These are phyloP conservation scores for Takifugu bimaculatus DNA, from an alignment of 2,113 vertebrate genomes.

Conservation along the genomic window DNA sequence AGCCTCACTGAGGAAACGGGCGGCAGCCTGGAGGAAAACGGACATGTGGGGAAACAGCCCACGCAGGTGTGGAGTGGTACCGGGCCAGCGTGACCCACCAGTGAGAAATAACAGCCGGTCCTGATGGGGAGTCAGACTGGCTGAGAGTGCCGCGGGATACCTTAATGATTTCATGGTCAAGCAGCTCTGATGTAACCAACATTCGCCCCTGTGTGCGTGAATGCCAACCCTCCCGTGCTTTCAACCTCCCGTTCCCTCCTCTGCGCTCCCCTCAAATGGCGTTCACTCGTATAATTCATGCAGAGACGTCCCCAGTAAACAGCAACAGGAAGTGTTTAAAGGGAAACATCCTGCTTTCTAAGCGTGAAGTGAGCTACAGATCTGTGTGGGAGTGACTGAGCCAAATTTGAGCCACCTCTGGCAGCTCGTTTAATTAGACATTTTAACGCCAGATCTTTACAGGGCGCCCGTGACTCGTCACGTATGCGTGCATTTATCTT, in stretches of 20 bases:
- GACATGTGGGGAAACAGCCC: no score
- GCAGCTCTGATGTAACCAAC: conserved; percentile 41
- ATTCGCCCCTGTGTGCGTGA: conserved; percentile 21
- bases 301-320: conserved; percentile 46
- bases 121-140: no score
- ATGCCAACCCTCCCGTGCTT: conserved; percentile 27
- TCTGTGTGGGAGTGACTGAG: conserved; percentile 41
- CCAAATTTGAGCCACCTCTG: conserved; percentile 5
- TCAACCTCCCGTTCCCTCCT: conserved; percentile 33
- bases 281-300: conserved; percentile 52
- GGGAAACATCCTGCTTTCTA: conserved; percentile 57
- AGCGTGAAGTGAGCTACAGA: conserved; percentile 42
- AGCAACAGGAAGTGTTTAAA: conserved; percentile 57
- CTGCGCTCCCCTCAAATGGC: conserved; percentile 53
- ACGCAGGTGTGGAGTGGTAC: no score
- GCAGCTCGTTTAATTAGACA: conserved; percentile 13
- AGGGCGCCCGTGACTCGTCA: conserved; percentile 31
- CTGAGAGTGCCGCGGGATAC: no score
- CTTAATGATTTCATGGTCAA: not conserved
- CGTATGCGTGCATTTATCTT: conserved; percentile 44
- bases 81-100: no score
- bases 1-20: not conserved
- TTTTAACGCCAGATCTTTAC: conserved; percentile 18
- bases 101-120: no score
- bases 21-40: not conserved